Evolutionary conservation across 2,113 vertebrate species (phyloP), one percentile per base, ranked within the genome.

Genomic region (Channa maculata): DNA sequence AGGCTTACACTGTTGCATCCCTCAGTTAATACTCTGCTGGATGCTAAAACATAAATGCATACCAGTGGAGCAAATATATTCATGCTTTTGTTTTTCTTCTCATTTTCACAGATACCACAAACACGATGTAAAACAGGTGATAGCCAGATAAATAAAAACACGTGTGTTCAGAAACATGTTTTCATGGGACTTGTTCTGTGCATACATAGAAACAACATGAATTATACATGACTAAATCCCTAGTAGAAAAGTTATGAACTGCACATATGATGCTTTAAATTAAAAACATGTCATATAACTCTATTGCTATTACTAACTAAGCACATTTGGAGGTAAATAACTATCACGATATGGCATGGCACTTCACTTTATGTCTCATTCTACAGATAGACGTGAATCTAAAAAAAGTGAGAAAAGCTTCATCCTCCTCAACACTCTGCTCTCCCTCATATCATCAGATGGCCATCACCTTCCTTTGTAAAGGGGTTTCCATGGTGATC

Each of bases 401-500:
- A 24, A 24, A 24, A 24, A 24, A 24, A 24, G 24, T 24, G 24
- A 24, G 24, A 24, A 24, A 24, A 39, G 15, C 46, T 58, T 15
- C 15, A 44, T 52, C 13, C 24, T 67, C 33, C 37, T 45, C 11
- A 38, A 2, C 33, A 38, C 65, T 60, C 44, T 48, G 12, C 41
- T 63, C 8, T 49, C 36, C 33, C 3, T 57, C 0, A 0, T 15
- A 3, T 50, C 34, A 61, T 92, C 79, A 92, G 55, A 92, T 92
- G 24, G 90, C 82, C 43, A 90, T 87, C 77, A 90, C 45, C 60
- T 76, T 86, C 39, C 83, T 11, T 3, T 48, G 73, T n/a, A 83
- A 85, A 66, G 54, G 53, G 12, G 82, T 86, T 83, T 84, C 70
- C 72, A 61, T 84, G 55, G 64, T 14, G 55, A 77, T 78, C 13